Evolutionary conservation across 2,113 vertebrate genomes (phyloP).

Genomic region (Chaetops frenatus): DNA sequence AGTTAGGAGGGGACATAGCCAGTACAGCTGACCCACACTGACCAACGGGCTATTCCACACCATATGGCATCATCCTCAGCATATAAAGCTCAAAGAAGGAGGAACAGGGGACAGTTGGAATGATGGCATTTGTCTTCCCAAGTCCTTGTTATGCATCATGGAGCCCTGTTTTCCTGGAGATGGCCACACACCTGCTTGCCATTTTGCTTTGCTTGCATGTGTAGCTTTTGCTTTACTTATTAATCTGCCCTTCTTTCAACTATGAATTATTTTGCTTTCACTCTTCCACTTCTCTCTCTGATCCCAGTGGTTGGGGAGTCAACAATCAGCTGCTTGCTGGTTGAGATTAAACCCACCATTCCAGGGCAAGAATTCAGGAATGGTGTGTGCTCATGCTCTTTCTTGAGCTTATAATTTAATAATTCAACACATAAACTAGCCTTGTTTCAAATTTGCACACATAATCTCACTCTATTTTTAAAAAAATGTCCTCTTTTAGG

Average conservation of each 20-base stretch:
- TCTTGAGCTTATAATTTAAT: not conserved
- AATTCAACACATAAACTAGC: not conserved
- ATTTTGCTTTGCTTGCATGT: not conserved
- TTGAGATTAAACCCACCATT: not conserved
- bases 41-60: not conserved
- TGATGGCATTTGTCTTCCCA: not conserved
- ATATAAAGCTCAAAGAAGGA: not conserved
- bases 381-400: not conserved
- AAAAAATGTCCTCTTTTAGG: not conserved
- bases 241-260: not conserved
- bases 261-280: not conserved
- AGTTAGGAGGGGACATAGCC: not conserved
- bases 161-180: not conserved
- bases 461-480: not conserved
- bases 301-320: fast-evolving
- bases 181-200: not conserved
- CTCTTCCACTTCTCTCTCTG: not conserved
- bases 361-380: not conserved
- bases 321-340: not conserved
- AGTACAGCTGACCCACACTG: not conserved
- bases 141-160: not conserved
- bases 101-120: not conserved
- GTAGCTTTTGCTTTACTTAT: not conserved
- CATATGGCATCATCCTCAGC: not conserved
- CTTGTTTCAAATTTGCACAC: not conserved